Base-by-base conservation (phyloP, 1,140 invertebrate species). In the Nixonia krombeini region DNA sequence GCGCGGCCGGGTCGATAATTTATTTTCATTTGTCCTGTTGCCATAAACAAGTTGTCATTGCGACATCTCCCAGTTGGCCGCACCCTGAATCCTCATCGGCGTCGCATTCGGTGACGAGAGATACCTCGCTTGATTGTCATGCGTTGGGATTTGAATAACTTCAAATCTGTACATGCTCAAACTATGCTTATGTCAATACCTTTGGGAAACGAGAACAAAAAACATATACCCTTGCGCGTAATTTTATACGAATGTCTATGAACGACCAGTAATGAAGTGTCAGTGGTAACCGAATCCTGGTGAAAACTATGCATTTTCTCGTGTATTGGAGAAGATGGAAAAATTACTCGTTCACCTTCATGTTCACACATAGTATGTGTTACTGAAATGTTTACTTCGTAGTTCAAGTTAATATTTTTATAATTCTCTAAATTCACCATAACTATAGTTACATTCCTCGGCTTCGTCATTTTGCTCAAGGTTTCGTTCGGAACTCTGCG, bases 31-130 rank as follows among this genome's bases (percentile, higher is more conserved):
- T 38, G 23, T 38, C 15, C 21, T 10, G 37, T 5, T 50, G 33
- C 28, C 64, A 70, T 55, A 59, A 70, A 52, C 66, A 45, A 55
- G 58, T 52, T 58, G 38, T 59, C 55, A 55, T 58, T 58, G 56
- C 49, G 28, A 56, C 53, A 45, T 64, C 38, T 46, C 58, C 17
- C 47, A 23, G 2, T 8, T 16, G 41, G 51, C 46, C 57, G 57
- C 57, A 46, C 55, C 50, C 57, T n/a, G 62, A 51, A 56, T 38
- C 26, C 53, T 40, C 58, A 28, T 51, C 37, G 49, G 9, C 37
- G 37, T 10, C 10, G 15, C 33, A 40, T 51, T 51, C 49, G 29
- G 6, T 29, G 37, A 25, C 37, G 49, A 51, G 49, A 51, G 25
- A 51, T 25, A 40, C 23, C 16, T 8, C 9, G 49, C 13, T 41